Conservation (phyloP, 2,797 vertebrate genomes). For the Harpagifer antarcticus region DNA sequence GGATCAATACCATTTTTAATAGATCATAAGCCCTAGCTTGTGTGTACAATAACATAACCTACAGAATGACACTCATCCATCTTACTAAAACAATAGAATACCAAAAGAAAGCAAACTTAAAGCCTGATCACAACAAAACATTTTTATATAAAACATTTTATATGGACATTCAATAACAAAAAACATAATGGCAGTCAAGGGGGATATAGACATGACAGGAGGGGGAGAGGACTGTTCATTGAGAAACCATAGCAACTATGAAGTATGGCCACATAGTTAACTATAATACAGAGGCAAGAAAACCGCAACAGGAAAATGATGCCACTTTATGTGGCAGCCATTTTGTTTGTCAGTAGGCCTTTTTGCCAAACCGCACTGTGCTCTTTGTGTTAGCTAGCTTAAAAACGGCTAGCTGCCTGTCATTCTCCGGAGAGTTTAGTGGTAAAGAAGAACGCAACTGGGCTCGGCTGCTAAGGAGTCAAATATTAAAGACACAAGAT, state of each 20-base stretch:
- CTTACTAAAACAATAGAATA: constrained; percentile 18
- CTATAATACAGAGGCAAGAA: constrained; percentile 78
- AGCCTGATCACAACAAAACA: constrained; percentile 79
- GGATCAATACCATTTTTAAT: background rate
- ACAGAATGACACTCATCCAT: background rate
- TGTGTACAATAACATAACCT: constrained; percentile 8
- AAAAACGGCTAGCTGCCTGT: constrained; percentile 66
- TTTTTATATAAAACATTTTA: constrained; percentile 88
- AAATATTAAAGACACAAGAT: constrained; percentile 79
- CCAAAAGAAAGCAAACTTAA: constrained; percentile 53
- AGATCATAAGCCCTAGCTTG: background rate
- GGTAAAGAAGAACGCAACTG: constrained; percentile 68
- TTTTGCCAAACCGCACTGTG: constrained; percentile 71
- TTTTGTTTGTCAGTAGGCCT: constrained; percentile 62
- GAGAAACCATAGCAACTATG: constrained; percentile 80
- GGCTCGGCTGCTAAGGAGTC: constrained; percentile 68
- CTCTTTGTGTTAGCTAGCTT: constrained; percentile 65
- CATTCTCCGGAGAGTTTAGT: constrained; percentile 57
- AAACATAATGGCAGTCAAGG: constrained; percentile 84
- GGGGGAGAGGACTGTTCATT: constrained; percentile 67
- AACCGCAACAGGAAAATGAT: constrained; percentile 66
- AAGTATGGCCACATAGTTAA: constrained; percentile 75
- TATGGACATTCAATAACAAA: constrained; percentile 89
- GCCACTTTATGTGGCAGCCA: constrained; percentile 57
- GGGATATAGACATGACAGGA: constrained; percentile 73